Evolutionary conservation across 1,140 invertebrate genomes (phyloP), one percentile per base, ranked within the genome.

Genomic region (Atta texana): DNA sequence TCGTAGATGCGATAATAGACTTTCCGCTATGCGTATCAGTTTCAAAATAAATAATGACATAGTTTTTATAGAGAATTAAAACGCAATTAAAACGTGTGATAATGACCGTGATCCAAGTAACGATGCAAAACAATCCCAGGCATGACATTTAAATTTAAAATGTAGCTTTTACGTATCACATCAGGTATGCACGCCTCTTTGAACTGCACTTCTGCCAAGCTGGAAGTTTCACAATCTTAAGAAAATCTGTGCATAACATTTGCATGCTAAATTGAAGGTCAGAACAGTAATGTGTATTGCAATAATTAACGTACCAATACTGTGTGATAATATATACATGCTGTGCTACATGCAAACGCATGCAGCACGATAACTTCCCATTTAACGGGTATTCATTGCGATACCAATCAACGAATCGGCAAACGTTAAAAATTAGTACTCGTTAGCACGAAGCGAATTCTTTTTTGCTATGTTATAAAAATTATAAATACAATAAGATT

Each of bases 231-330:
- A 53, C n/a, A 18, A 21, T 2, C 44, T 66, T 21, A 21, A 75
- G 59, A 24, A 39, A 66, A 64, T 44, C 53, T n/a, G 49, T 44
- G 57, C 72, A 24, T 75, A 24, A 71, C 55, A 31, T 72, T 55
- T 59, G 57, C 76, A 68, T 81, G 75, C n/a, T 49, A 76, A 63
- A 69, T 86, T 34, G 61, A 63, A 89, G 44, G 55, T 59, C 57
- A 64, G 74, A 77, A 44, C 5, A 34, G 64, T 75, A 85, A 88
- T 18, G 53, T 34, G 53, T 51, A 61, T 88, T 39, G 34, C 28
- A 39, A 63, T 87, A 87, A 89, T 88, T 86, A 89, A 86, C 55
- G 78, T 86, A 82, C 61, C 59, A 63, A n/a, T 49, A 34, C 82
- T 39, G 49, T 39, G 49, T 51, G 31, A 55, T 57, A 75, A 71